Conservation (phyloP, 2,888 invertebrate genomes). For the Apeira syringaria region DNA sequence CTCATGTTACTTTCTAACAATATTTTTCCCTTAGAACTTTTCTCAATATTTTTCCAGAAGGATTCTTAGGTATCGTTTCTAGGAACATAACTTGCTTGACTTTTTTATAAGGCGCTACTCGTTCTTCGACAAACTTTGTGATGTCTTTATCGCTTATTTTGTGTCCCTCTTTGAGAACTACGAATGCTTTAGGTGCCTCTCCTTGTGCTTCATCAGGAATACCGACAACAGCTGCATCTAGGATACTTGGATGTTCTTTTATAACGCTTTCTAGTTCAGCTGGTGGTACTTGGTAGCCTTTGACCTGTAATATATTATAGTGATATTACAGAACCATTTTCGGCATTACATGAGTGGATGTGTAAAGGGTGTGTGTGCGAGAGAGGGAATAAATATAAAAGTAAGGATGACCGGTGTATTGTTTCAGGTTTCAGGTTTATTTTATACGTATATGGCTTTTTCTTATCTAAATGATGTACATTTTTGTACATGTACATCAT, state of each 20-base stretch:
- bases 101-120: slow-evolving; percentile 89
- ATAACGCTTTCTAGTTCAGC: slow-evolving; percentile 92
- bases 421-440: too few species aligned
- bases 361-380: too few species aligned
- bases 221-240: slow-evolving; percentile 93
- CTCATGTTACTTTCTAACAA: too few species aligned
- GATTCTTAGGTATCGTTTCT: slow-evolving; percentile 87
- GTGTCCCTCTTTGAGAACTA: slow-evolving; percentile 80
- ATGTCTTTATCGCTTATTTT: slow-evolving; percentile 80
- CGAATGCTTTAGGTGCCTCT: slow-evolving; percentile 89
- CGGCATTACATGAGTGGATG: too few species aligned
- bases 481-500: too few species aligned
- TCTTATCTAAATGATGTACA: too few species aligned
- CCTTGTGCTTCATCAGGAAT: slow-evolving; percentile 86
- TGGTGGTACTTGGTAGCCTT: slow-evolving; percentile 91
- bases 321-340: too few species aligned
- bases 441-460: too few species aligned
- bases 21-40: slow-evolving; percentile 75
- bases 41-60: slow-evolving; percentile 89
- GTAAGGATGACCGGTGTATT: too few species aligned
- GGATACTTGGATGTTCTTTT: slow-evolving; percentile 87
- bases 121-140: slow-evolving; percentile 82
- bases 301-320: slow-evolving; percentile 79
- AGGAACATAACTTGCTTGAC: slow-evolving; percentile 86
- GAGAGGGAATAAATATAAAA: too few species aligned